Base-by-base conservation (phyloP, 2,113 vertebrate genomes). In the Monarcha castaneiventris region DNA sequence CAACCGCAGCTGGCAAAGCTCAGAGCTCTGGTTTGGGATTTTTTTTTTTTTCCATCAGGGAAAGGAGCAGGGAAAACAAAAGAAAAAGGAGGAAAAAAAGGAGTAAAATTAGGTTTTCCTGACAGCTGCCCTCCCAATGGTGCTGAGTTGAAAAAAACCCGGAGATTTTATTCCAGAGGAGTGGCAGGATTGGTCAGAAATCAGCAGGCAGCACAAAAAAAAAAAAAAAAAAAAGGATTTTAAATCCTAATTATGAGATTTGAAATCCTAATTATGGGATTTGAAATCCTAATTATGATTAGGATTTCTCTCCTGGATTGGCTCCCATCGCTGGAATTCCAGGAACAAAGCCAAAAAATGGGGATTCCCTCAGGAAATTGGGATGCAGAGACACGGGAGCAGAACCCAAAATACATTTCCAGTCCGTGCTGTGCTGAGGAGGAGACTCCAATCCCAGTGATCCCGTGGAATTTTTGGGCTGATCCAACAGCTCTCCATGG, bases 391-490 rank as follows among this genome's bases (percentile, higher is more conserved):
- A 25, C 21, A n/a, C 33, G 13, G 55, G n/a, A 59, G 56, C 56
- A 59, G 56, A 59, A 35, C 56, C n/a, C n/a, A 25, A 35, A 26
- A 35, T 26, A 1, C 2, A 35, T 26, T 59, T 17, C n/a, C 56
- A 35, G 11, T 5, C 30, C 37, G 13, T 3, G 3, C 8, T 13
- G 44, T 43, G 58, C 54, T 39, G 44, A 16, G 7, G 17, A 59
- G 26, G 33, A 61, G 37, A 33, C 5, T 3, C 1, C 16, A 49
- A 55, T 27, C 29, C 37, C 80, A 35, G 46, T 4, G 46, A 35
- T 16, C 15, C n/a, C 10, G 7, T 25, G 37, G 16, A 8, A 30
- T 0, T 1, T 8, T 30, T 7, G 61, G 13, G 56, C 68, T 4
- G 16, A 87, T 13, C 52, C 44, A 54, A 13, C 32, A 67, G 79